Evolutionary conservation across 2,113 vertebrate genomes (phyloP), one percentile per base, ranked within the genome.

Genomic region (Rhabdomys dilectus): DNA sequence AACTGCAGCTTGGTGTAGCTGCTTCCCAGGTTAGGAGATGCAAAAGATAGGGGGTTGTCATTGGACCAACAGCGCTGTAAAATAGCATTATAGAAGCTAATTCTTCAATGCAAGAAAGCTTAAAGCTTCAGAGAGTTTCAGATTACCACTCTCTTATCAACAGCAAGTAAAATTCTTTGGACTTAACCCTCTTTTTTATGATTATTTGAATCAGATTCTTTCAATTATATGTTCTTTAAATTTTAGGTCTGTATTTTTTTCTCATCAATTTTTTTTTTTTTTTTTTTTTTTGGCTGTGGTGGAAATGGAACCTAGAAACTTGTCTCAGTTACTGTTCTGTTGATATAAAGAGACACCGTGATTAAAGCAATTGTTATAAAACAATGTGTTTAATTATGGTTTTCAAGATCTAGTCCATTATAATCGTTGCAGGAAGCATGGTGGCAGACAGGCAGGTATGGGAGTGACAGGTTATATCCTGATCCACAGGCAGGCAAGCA

Each of bases 31-130:
- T 48, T 29, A 51, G 31, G 53, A 76, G 17, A n/a, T 3, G 34
- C 7, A 34, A 86, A 86, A 86, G n/a, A 58, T 10, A n/a, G 11
- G 31, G 53, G 34, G 42, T 36, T 68, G 53, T 31, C 24, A 34
- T 0, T 8, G 24, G 45, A 72, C 13, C 36, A 6, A 36, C 77
- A 88, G 22, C 0, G 45, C 34, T 64, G 45, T 12, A 82, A 60
- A 45, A 36, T 0, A 66, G 31, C 10, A 11, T 80, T 64, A 22
- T 34, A 39, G 76, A 82, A 88, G 15, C 11, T 22, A 17, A 66
- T 66, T 88, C 29, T 88, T n/a, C 31, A 92, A 85, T 95, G 85
- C 62, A 22, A 78, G 39, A 88, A 95, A 95, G 29, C 48, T 48
- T 66, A 72, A 26, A 36, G 9, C 51, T 68, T 0, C 12, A 64